Evolutionary conservation across 2,797 vertebrate species (phyloP).

Genomic region (Allobates femoralis): DNA sequence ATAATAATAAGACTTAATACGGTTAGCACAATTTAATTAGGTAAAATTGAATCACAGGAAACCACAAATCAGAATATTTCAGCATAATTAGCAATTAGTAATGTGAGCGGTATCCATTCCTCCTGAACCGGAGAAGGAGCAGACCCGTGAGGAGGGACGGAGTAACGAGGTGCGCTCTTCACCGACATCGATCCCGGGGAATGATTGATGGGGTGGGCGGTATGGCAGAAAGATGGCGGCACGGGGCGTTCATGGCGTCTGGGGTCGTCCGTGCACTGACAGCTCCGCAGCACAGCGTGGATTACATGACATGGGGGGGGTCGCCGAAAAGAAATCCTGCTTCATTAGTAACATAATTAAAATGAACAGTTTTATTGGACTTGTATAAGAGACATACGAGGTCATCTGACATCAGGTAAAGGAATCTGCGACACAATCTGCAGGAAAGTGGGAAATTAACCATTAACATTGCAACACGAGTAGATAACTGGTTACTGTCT

Average conservation of each 20-base stretch:
- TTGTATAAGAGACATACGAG: background rate
- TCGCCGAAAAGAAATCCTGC: background rate
- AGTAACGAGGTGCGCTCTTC: background rate
- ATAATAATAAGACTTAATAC: constrained; percentile 47
- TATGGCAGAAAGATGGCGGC: constrained; percentile 6
- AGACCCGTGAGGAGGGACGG: background rate
- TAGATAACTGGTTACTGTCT: too few relatives aligned
- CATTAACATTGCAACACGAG: too few relatives aligned
- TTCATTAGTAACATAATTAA: background rate
- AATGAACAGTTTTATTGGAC: background rate
- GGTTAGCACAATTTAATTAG: constrained; percentile 48
- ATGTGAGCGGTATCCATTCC: constrained; percentile 17
- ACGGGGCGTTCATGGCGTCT: background rate
- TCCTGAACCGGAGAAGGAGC: constrained; percentile 9
- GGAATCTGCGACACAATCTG: too few relatives aligned
- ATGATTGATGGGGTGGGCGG: constrained; percentile 27
- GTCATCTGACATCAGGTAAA: too few relatives aligned
- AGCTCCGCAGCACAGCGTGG: background rate
- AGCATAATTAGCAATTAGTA: constrained; percentile 42
- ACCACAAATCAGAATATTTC: constrained; percentile 36
- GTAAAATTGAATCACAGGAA: constrained; percentile 40
- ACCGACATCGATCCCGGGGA: background rate
- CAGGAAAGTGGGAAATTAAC: too few relatives aligned
- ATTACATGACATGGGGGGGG: background rate
- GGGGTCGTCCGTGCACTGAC: background rate